A percentile compares a stretch with the other conserved stretches of the same genome.
Evolutionary conservation across 1,140 invertebrate genomes (phyloP).

Genomic region (Panagrolaimus sp.): DNA sequence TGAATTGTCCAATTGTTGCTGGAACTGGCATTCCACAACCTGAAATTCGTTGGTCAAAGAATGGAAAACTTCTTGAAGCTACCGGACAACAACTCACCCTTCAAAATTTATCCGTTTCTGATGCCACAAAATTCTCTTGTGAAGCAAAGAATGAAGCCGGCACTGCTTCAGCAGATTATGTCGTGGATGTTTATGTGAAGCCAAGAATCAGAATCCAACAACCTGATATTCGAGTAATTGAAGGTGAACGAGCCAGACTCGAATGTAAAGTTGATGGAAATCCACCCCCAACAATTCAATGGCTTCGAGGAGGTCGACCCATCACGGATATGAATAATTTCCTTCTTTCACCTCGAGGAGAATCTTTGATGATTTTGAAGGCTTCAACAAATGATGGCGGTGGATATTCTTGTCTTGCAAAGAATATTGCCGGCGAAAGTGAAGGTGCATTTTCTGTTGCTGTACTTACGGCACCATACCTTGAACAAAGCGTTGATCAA

Average conservation of each 20-base stretch:
- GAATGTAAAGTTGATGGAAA: constrained; percentile 55
- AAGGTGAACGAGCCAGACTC: constrained; percentile 46
- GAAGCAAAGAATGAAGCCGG: constrained; percentile 55
- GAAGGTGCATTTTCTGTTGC: constrained; percentile 44
- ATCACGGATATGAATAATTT: constrained; percentile 48
- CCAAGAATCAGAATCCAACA: constrained; percentile 33
- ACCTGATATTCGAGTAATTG: constrained; percentile 44
- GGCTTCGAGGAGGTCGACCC: constrained; percentile 51
- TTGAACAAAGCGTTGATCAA: constrained; percentile 54
- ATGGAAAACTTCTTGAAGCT: constrained; percentile 55
- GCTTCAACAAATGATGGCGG: constrained; percentile 61
- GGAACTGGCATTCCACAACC: constrained; percentile 79
- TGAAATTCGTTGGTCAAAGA: constrained; percentile 76
- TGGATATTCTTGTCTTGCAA: constrained; percentile 63
- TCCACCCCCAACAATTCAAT: constrained; percentile 46
- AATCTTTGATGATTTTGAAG: constrained; percentile 60
- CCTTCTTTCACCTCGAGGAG: constrained; percentile 60
- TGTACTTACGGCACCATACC: constrained; percentile 48
- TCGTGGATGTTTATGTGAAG: constrained; percentile 45
- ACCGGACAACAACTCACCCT: constrained; percentile 35
- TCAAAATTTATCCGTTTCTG: constrained; percentile 25
- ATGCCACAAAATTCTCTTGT: constrained; percentile 52
- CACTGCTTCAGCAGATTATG: constrained; percentile 45
- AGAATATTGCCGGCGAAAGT: constrained; percentile 58
- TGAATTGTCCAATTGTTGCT: constrained; percentile 65